Conservation (phyloP, 2,113 vertebrate genomes). For the Paradisaea rubra region DNA sequence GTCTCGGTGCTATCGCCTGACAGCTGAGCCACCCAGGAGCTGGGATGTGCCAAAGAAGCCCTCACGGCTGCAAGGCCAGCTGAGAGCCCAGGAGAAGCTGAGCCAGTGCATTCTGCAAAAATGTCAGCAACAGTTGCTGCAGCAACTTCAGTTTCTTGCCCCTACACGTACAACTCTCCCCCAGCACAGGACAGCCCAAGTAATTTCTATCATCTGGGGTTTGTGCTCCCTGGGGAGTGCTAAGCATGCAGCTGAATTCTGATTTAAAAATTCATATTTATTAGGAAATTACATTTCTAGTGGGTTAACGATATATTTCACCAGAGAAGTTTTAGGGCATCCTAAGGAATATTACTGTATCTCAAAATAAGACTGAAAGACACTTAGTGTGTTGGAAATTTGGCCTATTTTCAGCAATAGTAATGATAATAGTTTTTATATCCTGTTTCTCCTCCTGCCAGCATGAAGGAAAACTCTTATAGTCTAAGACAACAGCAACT, state of each 20-base stretch:
- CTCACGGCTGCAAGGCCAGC: neutral
- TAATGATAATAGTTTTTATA: neutral
- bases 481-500: neutral
- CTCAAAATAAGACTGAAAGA: neutral
- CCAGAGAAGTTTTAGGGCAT: neutral
- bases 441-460: neutral
- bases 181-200: neutral
- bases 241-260: neutral
- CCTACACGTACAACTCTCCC: fast-evolving
- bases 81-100: neutral
- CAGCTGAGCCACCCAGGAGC: neutral
- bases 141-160: neutral
- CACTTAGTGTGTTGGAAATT: neutral
- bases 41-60: neutral
- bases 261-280: neutral
- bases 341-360: neutral
- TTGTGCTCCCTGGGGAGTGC: neutral
- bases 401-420: neutral
- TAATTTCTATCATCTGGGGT: neutral
- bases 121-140: neutral
- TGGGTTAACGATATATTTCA: neutral
- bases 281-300: neutral
- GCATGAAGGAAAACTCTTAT: neutral
- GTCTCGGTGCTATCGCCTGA: neutral
- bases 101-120: neutral